phyloP scores from a whole-genome alignment of 30 jellyfish, hydroid and myxozoan species.

The Cassiopea xamachana region DNA sequence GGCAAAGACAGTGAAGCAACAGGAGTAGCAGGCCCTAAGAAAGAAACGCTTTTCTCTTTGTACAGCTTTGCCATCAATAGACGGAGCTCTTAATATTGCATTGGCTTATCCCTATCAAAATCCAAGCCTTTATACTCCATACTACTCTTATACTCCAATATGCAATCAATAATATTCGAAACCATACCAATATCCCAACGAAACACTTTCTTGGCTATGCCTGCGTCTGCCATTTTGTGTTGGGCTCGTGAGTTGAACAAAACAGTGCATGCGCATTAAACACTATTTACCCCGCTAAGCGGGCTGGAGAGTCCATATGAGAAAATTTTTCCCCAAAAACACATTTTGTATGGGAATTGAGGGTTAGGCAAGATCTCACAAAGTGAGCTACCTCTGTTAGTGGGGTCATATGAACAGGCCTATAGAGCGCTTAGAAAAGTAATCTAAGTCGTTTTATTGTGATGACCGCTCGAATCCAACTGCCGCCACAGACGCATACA shows the following conservation, averaged over 20 bases:
- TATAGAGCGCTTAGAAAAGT: no score
- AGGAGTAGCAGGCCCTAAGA: background rate
- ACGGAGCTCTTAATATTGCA: background rate
- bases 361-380: background rate
- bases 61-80: background rate
- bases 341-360: background rate
- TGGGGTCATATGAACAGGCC: no score
- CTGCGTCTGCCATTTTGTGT: background rate
- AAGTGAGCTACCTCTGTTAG: background rate
- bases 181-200: background rate
- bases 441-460: no score
- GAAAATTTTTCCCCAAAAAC: background rate
- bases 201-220: background rate
- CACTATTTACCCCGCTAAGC: background rate
- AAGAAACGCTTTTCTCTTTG: background rate
- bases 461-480: no score
- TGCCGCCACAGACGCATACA: no score
- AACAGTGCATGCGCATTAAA: background rate
- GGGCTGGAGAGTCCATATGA: background rate
- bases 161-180: background rate
- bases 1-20: background rate
- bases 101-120: slow-evolving; percentile 9
- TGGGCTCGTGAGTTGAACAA: background rate
- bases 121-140: background rate
- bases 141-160: background rate